Evolutionary conservation across 2,113 vertebrate genomes (phyloP).

Genomic region (Bujurquina vittata): DNA sequence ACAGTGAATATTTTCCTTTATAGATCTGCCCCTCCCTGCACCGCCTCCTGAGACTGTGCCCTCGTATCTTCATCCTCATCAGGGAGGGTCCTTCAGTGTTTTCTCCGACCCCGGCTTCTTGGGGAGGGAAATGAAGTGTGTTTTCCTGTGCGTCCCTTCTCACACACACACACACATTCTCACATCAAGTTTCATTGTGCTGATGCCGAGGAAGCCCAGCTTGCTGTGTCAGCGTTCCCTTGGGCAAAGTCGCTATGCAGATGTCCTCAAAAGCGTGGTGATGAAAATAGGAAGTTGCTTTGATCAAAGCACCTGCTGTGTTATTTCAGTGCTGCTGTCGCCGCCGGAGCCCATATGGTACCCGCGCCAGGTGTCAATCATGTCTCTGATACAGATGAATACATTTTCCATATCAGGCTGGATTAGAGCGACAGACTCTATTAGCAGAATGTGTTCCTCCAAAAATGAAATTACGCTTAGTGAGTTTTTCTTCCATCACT

Average conservation of each 20-base stretch:
- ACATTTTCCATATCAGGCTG: conserved; percentile 44
- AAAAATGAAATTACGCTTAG: conserved; percentile 43
- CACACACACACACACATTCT: neutral
- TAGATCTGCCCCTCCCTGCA: conserved; percentile 3
- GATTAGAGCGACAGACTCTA: conserved; percentile 38
- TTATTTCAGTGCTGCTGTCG: conserved; percentile 42
- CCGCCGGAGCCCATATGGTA: conserved; percentile 53
- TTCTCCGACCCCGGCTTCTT: conserved; percentile 10
- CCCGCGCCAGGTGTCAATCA: conserved; percentile 69
- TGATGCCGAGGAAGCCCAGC: conserved; percentile 62
- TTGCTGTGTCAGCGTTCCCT: conserved; percentile 75
- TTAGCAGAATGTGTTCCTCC: conserved; percentile 26
- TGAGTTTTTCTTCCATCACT: conserved; percentile 17
- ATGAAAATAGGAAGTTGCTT: conserved; percentile 70
- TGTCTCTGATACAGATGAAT: conserved; percentile 47
- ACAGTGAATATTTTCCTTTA: conserved; percentile 30
- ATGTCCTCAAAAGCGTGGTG: conserved; percentile 65
- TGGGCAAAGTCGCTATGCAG: conserved; percentile 69
- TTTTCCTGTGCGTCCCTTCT: conserved; percentile 1
- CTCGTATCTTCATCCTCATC: conserved; percentile 55
- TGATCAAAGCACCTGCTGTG: conserved; percentile 72
- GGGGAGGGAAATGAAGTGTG: conserved; percentile 22
- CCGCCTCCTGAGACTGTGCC: conserved; percentile 20
- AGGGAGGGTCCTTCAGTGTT: conserved; percentile 22
- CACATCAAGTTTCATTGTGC: conserved; percentile 56